Evolutionary conservation across 2,797 vertebrate species (phyloP).

Genomic region (Sitta carolinensis): DNA sequence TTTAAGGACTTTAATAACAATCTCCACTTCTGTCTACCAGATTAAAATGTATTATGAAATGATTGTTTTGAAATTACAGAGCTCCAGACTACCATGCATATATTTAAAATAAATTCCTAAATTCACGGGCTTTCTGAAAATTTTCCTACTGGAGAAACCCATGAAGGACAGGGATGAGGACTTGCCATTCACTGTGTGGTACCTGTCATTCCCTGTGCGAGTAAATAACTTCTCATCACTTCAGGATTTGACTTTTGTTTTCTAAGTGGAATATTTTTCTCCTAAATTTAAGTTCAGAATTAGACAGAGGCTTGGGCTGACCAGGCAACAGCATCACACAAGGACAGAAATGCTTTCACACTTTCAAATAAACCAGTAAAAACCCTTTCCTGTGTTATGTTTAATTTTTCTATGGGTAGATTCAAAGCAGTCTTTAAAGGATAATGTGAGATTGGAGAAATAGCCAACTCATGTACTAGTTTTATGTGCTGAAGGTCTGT

Average conservation of each 20-base stretch:
- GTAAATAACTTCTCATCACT: neutral
- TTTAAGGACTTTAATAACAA: neutral
- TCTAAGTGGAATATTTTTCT: neutral
- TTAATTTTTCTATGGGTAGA: neutral
- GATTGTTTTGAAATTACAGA: neutral
- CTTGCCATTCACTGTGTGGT: neutral
- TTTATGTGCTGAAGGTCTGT: neutral
- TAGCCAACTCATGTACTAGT: neutral
- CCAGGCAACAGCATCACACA: neutral
- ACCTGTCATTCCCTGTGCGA: accelerated
- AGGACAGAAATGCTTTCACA: neutral
- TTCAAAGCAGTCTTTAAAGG: neutral
- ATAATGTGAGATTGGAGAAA: neutral
- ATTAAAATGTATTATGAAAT: neutral
- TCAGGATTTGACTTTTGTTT: neutral
- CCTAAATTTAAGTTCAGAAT: neutral
- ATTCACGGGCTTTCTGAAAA: neutral
- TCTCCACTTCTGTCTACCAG: neutral
- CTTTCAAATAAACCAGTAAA: neutral
- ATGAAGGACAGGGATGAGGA: neutral
- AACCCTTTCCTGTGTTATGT: neutral
- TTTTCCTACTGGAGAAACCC: neutral
- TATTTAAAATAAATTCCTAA: neutral
- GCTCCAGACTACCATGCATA: neutral
- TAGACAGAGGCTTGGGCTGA: neutral